These are phyloP conservation scores for Equus przewalskii DNA, from an alignment of 2,113 vertebrate genomes.

Conservation along the genomic window DNA sequence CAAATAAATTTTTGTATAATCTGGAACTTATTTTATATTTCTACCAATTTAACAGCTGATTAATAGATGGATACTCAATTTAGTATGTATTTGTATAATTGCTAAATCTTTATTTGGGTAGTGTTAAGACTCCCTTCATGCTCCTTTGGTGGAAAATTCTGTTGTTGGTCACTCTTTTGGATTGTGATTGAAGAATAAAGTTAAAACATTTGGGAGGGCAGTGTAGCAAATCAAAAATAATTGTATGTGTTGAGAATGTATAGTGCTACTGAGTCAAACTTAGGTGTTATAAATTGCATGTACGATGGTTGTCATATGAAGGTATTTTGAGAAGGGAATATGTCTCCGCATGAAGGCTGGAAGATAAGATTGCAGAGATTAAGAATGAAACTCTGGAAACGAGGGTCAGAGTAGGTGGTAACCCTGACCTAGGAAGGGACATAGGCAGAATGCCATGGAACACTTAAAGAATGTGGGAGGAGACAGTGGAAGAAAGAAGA, in stretches of 20 bases:
- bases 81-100: background rate
- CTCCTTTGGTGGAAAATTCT: background rate
- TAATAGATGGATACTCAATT: background rate
- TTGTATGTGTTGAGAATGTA: background rate
- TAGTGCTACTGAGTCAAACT: background rate
- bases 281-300: background rate
- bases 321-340: background rate
- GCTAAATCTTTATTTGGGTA: background rate
- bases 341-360: background rate
- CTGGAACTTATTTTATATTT: constrained; percentile 22
- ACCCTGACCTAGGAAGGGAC: background rate
- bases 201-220: background rate
- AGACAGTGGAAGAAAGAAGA: background rate
- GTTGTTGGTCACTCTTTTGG: background rate
- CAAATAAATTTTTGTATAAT: background rate
- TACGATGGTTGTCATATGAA: background rate
- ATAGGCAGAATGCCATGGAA: background rate
- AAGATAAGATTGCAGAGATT: background rate
- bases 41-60: background rate
- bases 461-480: background rate
- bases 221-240: background rate
- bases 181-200: background rate
- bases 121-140: background rate
- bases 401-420: background rate
- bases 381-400: background rate